Base-by-base conservation (phyloP, 1,140 invertebrate species). In the Bombus balteatus region DNA sequence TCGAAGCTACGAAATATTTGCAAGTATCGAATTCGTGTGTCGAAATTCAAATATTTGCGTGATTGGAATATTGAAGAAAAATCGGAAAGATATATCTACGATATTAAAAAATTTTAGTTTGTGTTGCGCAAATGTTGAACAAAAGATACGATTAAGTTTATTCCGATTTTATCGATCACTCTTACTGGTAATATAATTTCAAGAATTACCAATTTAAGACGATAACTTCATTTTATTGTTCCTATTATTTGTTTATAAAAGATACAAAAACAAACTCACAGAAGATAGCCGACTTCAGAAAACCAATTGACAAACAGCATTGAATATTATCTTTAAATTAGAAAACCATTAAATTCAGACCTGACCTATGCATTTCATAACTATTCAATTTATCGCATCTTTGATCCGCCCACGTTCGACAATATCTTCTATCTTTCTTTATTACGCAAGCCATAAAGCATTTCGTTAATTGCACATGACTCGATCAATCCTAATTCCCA, bases 371-470 rank as follows among this genome's bases (percentile, higher is more conserved):
- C 43, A 59, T 59, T 76, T 59, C 74, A 59, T 59, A 75, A 53
- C 43, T 22, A 12, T 25, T 6, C 15, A 18, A 47, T 53, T 43
- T 66, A 71, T 53, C 28, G 62, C 25, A 32, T 39, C 74, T 65
- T 53, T 66, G 39, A 47, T 74, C 41, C 62, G 34, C 73, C 73
- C 28, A 41, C 73, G 22, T 71, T 57, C 75, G 47, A 70, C 22
- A 39, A 77, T 77, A 68, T 83, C 53, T 76, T 75, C 41, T 18
- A 39, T 66, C 57, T 1, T 13, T 2, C 22, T 43, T 68, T n/a
- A 62, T 79, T 85, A 85, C 57, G 53, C 73, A 73, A 81, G 41
- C n/a, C 6, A 13, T 72, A 72, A 66, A 81, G 13, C 65, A 43
- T 3, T 43, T 43, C 9, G 13, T 73, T 43, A 72, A 72, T 47